Evolutionary conservation across 2,797 vertebrate species (phyloP), one percentile per base, ranked within the genome.

Genomic region (Pseudopleuronectes americanus): DNA sequence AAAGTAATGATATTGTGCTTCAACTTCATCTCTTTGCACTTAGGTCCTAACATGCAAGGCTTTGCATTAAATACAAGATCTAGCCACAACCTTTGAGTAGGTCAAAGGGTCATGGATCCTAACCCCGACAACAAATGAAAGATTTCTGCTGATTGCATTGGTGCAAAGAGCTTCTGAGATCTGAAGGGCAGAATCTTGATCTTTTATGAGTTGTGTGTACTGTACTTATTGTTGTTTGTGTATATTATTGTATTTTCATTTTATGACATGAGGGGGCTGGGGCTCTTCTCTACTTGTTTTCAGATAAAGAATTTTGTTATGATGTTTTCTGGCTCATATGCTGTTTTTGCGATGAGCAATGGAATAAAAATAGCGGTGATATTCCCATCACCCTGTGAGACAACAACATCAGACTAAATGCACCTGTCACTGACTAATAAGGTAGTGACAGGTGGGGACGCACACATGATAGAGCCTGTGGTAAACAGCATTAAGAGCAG

Each of bases 141-240:
- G 7, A 66, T 87, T 90, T 85, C 70, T 88, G 85, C 85, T 84
- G 89, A 87, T 87, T 69, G 55, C 16, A 16, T 71, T 79, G 85
- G 87, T 62, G 58, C 54, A 54, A 84, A 64, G 73, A 85, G 74
- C 62, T 59, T 77, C 68, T 70, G 57, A 74, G 66, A 31, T 31
- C 28, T 31, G 28, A 0, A 31, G 28, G 28, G 28, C 28, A 31
- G 28, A 31, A 8, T 8, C 28, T 31, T 31, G 7, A 31, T 31
- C 28, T 31, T 31, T 31, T 8, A 31, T 31, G 7, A 31, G 7
- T 31, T 8, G 7, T 31, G 28, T 31, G 1, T 8, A 31, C 28
- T 8, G 7, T 31, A 31, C 28, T 31, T 31, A 8, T 31, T 31
- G 28, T 31, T 31, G 28, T 31, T 31, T 31, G 7, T 31, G 28